Conservation (phyloP, 2,113 vertebrate genomes). For the Pionites leucogaster region DNA sequence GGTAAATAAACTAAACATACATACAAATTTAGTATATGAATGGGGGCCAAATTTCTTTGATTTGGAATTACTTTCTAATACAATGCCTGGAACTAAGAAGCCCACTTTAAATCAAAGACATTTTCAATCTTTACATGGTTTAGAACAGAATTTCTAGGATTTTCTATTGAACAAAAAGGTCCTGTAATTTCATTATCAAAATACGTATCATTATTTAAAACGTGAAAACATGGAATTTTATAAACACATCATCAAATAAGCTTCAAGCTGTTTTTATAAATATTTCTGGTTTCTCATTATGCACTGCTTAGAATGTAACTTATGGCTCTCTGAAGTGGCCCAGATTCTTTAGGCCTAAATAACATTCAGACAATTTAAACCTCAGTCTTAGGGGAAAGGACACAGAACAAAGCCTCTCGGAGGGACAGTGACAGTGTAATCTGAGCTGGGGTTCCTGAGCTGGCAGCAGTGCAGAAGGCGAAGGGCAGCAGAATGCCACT, state of each 20-base stretch:
- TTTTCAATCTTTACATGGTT: not conserved
- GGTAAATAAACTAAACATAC: not conserved
- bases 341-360: not conserved
- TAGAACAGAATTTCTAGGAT: not conserved
- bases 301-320: not conserved
- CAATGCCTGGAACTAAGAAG: not conserved
- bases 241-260: not conserved
- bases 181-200: not conserved
- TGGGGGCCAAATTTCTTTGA: not conserved
- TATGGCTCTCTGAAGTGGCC: not conserved
- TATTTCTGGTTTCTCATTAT: not conserved
- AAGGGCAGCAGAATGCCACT: not conserved
- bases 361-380: not conserved
- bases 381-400: not conserved
- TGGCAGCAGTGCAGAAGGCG: fast-evolving
- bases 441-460: not conserved
- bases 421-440: not conserved
- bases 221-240: not conserved
- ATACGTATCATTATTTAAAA: not conserved
- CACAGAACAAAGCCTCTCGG: not conserved
- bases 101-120: not conserved
- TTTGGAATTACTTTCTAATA: not conserved
- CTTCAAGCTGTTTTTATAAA: not conserved
- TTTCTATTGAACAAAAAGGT: not conserved
- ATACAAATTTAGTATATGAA: not conserved